A percentile compares a stretch with the other conserved stretches of the same genome.
These are phyloP conservation scores for Rutpela maculata DNA, from an alignment of 2,888 invertebrate genomes.

Conservation along the genomic window DNA sequence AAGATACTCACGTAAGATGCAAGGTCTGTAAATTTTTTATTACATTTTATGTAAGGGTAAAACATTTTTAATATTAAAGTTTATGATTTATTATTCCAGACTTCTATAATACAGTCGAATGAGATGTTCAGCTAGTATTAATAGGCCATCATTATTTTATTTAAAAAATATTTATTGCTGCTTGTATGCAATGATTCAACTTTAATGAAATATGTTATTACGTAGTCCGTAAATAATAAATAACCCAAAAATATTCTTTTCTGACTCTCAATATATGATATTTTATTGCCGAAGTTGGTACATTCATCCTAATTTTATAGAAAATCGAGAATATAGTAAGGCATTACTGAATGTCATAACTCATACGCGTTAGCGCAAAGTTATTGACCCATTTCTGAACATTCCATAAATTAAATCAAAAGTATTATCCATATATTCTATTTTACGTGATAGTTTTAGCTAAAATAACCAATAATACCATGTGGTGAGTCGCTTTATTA, in stretches of 20 bases:
- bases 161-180: too few relatives aligned
- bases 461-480: not conserved
- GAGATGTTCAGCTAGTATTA: too few relatives aligned
- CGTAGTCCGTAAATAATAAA: not conserved
- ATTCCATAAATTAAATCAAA: slow-evolving; percentile 9
- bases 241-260: not conserved
- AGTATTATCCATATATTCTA: not conserved
- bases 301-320: slow-evolving; percentile 20
- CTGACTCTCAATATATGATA: slow-evolving; percentile 1
- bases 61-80: too few relatives aligned
- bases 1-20: too few relatives aligned
- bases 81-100: too few relatives aligned
- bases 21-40: too few relatives aligned
- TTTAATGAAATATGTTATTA: not conserved
- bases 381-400: slow-evolving; percentile 8
- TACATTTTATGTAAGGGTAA: too few relatives aligned
- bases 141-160: too few relatives aligned
- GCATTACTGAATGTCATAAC: not conserved
- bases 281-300: slow-evolving; percentile 17
- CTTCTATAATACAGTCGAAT: too few relatives aligned
- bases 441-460: not conserved
- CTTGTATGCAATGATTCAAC: too few relatives aligned
- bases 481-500: not conserved
- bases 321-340: not conserved
- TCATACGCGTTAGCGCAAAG: not conserved